A percentile compares a stretch with the other conserved stretches of the same genome.
Evolutionary conservation across 1,140 invertebrate species (phyloP).

Genomic region (Aculops lycopersici): DNA sequence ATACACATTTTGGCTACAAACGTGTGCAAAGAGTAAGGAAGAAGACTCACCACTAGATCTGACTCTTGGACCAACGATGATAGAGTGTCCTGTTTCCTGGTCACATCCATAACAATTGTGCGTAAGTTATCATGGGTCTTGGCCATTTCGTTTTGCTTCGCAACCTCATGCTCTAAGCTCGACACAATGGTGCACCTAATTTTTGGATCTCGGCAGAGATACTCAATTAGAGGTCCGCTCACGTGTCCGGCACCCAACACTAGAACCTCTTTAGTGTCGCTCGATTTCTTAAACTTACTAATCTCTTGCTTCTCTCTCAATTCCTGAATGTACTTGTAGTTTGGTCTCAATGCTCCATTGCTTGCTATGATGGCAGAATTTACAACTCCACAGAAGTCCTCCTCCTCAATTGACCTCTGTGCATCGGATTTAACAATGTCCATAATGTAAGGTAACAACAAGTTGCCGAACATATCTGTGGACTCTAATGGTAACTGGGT

Average conservation of each 20-base stretch:
- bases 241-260: constrained; percentile 84
- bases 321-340: constrained; percentile 77
- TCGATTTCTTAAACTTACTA: neutral
- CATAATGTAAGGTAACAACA: constrained; percentile 51
- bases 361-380: constrained; percentile 72
- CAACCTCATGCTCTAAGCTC: constrained; percentile 17
- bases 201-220: constrained; percentile 43
- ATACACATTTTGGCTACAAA: constrained; percentile 53
- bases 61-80: constrained; percentile 33
- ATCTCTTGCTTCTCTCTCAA: constrained; percentile 23
- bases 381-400: constrained; percentile 38
- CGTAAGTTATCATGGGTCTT: constrained; percentile 39
- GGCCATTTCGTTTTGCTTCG: constrained; percentile 53
- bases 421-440: constrained; percentile 68
- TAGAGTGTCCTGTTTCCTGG: constrained; percentile 29
- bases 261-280: constrained; percentile 25
- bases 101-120: constrained; percentile 43
- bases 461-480: constrained; percentile 84
- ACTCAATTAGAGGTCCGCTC: constrained; percentile 64
- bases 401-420: constrained; percentile 39
- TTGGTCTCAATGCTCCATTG: constrained; percentile 60
- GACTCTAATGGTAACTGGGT: constrained; percentile 85
- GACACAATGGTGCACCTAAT: constrained; percentile 37
- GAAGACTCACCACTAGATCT: constrained; percentile 50
- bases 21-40: constrained; percentile 70